Conservation (phyloP, 2,888 invertebrate genomes). For the Bhutanitis thaidina region DNA sequence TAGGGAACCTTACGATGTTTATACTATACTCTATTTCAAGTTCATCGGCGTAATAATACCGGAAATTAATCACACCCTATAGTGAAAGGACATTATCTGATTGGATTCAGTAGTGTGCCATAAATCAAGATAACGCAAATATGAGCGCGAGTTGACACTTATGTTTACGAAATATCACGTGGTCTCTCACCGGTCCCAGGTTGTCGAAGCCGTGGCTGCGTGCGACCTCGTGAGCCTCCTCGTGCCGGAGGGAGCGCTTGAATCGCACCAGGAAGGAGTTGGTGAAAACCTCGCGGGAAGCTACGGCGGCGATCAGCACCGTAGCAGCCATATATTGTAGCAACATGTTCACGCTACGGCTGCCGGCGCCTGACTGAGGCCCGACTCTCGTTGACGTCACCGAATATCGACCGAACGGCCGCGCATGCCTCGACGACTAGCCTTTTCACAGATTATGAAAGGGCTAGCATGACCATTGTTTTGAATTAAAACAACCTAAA, state of each 20-base stretch:
- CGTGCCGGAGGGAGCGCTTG: constrained; percentile 86
- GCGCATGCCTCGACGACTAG: constrained; percentile 56
- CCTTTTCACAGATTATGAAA: constrained; percentile 52
- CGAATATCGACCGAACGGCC: constrained; percentile 58
- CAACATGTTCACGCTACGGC: constrained; percentile 71
- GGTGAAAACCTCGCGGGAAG: constrained; percentile 89
- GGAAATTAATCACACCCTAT: constrained; percentile 8
- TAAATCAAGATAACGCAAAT: constrained; percentile 12
- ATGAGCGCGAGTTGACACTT: constrained; percentile 25
- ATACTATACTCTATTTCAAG: background rate
- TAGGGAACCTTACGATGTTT: background rate
- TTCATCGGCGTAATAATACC: constrained; percentile 8
- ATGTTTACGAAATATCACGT: constrained; percentile 74
- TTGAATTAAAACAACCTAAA: constrained; percentile 42
- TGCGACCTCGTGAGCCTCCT: constrained; percentile 90
- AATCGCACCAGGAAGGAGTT: constrained; percentile 97
- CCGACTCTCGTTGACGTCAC: constrained; percentile 64
- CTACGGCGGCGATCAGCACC: constrained; percentile 60
- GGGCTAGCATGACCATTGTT: constrained; percentile 47
- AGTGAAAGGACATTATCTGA: constrained; percentile 4
- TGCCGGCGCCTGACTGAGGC: constrained; percentile 70
- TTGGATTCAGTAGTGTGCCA: constrained; percentile 9
- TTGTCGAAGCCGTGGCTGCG: constrained; percentile 95
- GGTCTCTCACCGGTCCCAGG: constrained; percentile 93
- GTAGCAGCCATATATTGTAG: constrained; percentile 66